Percentiles rank a stretch among this genome's conserved stretches.
Conservation (phyloP, 2,113 vertebrate species). For the Notiomystis cincta region DNA sequence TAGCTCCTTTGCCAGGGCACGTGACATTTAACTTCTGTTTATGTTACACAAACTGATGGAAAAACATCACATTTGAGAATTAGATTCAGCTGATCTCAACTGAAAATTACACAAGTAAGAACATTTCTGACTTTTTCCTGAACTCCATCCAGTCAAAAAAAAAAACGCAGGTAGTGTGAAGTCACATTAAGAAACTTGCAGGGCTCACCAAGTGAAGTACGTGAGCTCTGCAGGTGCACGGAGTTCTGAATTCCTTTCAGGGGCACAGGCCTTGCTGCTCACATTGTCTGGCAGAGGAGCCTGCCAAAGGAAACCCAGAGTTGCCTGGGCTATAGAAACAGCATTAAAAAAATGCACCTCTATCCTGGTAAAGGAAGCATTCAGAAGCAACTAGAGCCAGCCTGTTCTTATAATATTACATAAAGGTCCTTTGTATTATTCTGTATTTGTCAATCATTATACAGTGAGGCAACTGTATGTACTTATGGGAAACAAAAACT, state of each 20-base stretch:
- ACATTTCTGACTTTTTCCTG: neutral
- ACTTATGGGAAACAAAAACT: neutral
- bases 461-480: neutral
- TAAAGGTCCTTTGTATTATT: neutral
- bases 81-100: neutral
- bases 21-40: neutral
- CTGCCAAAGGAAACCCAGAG: neutral
- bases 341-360: neutral
- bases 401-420: neutral
- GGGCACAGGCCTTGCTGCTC: neutral
- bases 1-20: neutral
- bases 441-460: neutral
- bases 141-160: neutral
- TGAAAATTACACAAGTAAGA: conserved; percentile 2
- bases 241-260: neutral
- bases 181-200: neutral
- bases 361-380: neutral
- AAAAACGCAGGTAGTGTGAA: neutral
- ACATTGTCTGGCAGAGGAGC: neutral
- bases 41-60: neutral
- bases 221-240: neutral
- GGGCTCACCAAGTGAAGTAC: neutral
- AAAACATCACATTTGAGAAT: neutral
- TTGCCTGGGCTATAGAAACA: neutral
- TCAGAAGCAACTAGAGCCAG: neutral